These are phyloP conservation scores for Diuraphis noxia DNA, from an alignment of 1,140 invertebrate genomes.

Conservation along the genomic window DNA sequence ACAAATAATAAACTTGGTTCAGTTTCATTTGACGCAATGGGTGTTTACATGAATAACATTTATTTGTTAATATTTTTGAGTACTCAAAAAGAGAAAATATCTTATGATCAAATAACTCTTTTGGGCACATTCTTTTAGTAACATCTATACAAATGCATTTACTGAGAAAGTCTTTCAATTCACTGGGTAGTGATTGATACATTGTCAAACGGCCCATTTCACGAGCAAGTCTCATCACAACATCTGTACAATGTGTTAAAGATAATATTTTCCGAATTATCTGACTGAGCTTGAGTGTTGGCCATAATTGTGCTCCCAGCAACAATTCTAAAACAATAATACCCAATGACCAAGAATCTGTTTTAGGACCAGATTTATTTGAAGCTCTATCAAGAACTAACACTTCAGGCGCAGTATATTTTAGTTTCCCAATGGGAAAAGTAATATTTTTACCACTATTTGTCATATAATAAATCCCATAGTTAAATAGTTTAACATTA, in stretches of 20 bases:
- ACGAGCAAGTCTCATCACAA: slow-evolving; percentile 75
- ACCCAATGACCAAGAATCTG: slow-evolving; percentile 90
- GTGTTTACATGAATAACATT: slow-evolving; percentile 51
- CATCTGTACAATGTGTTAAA: slow-evolving; percentile 66
- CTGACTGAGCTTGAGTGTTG: slow-evolving; percentile 72
- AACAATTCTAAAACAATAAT: slow-evolving; percentile 81
- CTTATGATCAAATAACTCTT: slow-evolving; percentile 63
- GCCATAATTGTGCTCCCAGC: slow-evolving; percentile 70
- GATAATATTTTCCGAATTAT: slow-evolving; percentile 76
- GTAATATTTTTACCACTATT: slow-evolving; percentile 79
- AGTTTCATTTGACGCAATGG: slow-evolving; percentile 67
- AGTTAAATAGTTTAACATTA: slow-evolving; percentile 86
- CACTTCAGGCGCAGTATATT: slow-evolving; percentile 86
- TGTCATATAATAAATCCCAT: slow-evolving; percentile 91
- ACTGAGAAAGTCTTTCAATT: slow-evolving; percentile 69
- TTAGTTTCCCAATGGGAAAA: slow-evolving; percentile 88
- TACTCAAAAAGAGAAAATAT: slow-evolving; percentile 53
- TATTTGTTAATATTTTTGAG: slow-evolving; percentile 27
- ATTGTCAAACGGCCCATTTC: slow-evolving; percentile 73
- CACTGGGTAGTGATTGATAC: slow-evolving; percentile 63
- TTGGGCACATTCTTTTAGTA: slow-evolving; percentile 66
- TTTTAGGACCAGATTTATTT: slow-evolving; percentile 66
- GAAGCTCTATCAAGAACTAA: slow-evolving; percentile 62
- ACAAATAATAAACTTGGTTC: slow-evolving; percentile 88
- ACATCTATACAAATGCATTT: slow-evolving; percentile 71